Percentiles rank a stretch among this genome's conserved stretches.
Evolutionary conservation across 2,888 invertebrate species (phyloP).

Genomic region (Lepidochitona cinerea): DNA sequence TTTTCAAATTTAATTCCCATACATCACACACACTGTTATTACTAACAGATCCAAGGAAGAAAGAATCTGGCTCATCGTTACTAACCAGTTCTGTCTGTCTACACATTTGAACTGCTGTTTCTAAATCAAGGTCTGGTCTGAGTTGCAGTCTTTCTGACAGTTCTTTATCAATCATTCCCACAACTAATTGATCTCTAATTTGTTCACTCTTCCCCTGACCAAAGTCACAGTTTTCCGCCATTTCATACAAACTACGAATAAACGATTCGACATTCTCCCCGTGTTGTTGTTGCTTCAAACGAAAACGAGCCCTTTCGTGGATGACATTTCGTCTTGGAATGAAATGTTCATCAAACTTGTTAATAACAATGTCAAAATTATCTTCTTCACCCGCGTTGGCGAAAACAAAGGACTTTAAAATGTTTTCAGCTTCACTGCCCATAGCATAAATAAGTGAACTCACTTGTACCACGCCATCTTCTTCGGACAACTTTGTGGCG

Average conservation of each 20-base stretch:
- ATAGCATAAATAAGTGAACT: constrained; percentile 21
- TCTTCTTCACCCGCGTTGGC: constrained; percentile 6
- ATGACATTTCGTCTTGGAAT: constrained; percentile 19
- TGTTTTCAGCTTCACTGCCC: constrained; percentile 18
- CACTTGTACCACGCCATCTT: constrained; percentile 15
- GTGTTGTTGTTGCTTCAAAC: constrained; percentile 1
- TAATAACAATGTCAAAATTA: constrained; percentile 14
- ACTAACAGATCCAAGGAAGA: neutral
- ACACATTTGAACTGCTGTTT: constrained; percentile 11
- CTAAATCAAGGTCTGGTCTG: constrained; percentile 6
- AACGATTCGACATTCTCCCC: constrained; percentile 20
- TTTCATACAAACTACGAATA: constrained; percentile 17
- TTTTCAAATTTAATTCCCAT: neutral
- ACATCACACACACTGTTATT: neutral
- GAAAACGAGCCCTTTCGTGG: constrained; percentile 21
- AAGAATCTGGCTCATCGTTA: constrained; percentile 3
- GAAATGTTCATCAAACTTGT: constrained; percentile 24
- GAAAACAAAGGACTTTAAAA: constrained; percentile 20
- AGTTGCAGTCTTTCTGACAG: constrained; percentile 23
- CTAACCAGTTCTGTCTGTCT: constrained; percentile 20
- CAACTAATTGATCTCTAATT: constrained; percentile 21
- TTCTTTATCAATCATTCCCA: constrained; percentile 16
- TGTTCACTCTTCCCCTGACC: constrained; percentile 2
- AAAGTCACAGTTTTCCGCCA: constrained; percentile 25
- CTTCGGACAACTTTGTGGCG: constrained; percentile 12